These are phyloP conservation scores for Thamnaconus septentrionalis DNA, from an alignment of 2,113 vertebrate species.

Conservation along the genomic window DNA sequence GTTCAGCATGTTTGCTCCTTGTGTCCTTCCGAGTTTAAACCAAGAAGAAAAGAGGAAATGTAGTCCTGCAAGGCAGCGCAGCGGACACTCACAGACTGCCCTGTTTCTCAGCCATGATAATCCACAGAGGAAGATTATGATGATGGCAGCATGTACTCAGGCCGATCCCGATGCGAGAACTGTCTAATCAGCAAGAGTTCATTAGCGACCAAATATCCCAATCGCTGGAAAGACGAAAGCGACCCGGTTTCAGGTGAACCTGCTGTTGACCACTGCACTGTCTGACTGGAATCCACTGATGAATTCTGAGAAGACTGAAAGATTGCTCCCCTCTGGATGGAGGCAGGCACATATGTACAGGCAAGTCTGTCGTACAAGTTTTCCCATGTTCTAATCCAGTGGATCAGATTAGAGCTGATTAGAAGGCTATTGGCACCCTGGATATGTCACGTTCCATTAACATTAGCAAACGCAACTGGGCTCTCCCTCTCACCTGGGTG, in stretches of 20 bases:
- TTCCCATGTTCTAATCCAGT: constrained; percentile 70
- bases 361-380: constrained; percentile 52
- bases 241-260: not conserved
- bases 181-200: constrained; percentile 28
- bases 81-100: constrained; percentile 40
- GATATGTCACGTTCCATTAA: constrained; percentile 74
- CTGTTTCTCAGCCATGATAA: constrained; percentile 66
- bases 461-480: constrained; percentile 42
- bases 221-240: constrained; percentile 4
- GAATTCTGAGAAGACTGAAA: constrained; percentile 21
- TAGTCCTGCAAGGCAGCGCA: constrained; percentile 11
- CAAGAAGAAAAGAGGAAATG: constrained; percentile 30
- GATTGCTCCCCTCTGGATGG: constrained; percentile 29
- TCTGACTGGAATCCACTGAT: constrained; percentile 11
- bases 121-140: constrained; percentile 67
- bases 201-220: not conserved
- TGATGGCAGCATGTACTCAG: constrained; percentile 64
- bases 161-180: constrained; percentile 37
- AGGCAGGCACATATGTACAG: constrained; percentile 46
- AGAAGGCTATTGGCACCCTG: constrained; percentile 74
- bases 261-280: not conserved
- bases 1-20: constrained; percentile 74
- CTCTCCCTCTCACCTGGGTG: constrained; percentile 9
- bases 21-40: constrained; percentile 34
- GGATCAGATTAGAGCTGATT: constrained; percentile 79